phyloP scores from a whole-genome alignment of 2,888 invertebrate genomes.

The Lochmaea crataegi region DNA sequence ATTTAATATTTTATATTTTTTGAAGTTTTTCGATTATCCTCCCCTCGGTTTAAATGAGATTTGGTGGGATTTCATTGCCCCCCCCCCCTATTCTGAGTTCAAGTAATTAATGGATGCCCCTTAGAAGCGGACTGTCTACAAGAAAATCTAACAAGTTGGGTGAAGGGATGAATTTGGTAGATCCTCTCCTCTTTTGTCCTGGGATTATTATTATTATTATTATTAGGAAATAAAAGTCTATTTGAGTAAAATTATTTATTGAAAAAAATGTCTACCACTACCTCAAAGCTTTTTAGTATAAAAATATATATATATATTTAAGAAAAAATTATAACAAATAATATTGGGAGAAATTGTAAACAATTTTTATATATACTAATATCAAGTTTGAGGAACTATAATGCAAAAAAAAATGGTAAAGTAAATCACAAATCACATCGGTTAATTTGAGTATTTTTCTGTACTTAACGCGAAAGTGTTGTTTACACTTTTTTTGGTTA shows the following conservation, averaged over 20 bases:
- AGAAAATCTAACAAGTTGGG: background rate
- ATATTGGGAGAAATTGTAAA: conserved; percentile 43
- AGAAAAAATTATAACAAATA: conserved; percentile 46
- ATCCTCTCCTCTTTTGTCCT: no score
- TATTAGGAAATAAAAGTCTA: conserved; percentile 19
- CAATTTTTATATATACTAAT: conserved; percentile 38
- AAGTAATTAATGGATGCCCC: no score
- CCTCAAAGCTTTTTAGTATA: conserved; percentile 54
- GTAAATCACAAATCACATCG: conserved; percentile 56
- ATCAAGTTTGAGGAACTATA: conserved; percentile 47
- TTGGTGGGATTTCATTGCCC: no score
- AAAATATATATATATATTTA: conserved; percentile 44
- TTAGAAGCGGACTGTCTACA: background rate
- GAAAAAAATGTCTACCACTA: conserved; percentile 56
- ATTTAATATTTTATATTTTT: no score
- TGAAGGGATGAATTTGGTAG: background rate
- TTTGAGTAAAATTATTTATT: conserved; percentile 50
- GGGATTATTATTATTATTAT: no score
- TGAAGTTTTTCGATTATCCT: no score
- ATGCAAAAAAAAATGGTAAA: conserved; percentile 51
- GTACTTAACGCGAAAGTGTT: background rate
- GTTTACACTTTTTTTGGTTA: conserved; percentile 17
- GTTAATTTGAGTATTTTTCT: conserved; percentile 59
- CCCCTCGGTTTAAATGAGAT: no score
- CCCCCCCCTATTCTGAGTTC: no score